These are phyloP conservation scores for Epizoanthus fatuus DNA, from an alignment of 92 coral and sea anemone species.

Conservation along the genomic window DNA sequence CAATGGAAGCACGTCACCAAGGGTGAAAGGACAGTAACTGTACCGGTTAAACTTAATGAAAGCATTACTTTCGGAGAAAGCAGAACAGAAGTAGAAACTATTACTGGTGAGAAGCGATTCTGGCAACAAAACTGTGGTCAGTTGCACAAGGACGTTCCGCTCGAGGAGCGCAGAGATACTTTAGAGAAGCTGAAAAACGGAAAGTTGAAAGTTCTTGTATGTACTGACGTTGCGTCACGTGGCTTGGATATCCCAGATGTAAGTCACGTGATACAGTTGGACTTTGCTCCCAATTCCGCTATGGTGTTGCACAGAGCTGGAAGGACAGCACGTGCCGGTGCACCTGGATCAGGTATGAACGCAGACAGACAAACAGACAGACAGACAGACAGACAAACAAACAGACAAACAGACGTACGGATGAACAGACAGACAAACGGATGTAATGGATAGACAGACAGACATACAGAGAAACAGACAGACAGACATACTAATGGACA, in stretches of 20 bases:
- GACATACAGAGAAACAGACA: not conserved
- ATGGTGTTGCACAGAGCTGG: slow-evolving; percentile 94
- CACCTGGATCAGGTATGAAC: slow-evolving; percentile 80
- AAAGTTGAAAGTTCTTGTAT: slow-evolving; percentile 77
- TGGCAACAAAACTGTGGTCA: slow-evolving; percentile 76
- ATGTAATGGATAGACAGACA: not conserved
- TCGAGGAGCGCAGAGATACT: slow-evolving; percentile 69
- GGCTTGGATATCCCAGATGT: slow-evolving; percentile 93
- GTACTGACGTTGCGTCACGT: slow-evolving; percentile 96
- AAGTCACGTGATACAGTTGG: slow-evolving; percentile 97
- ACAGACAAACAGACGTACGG: not conserved
- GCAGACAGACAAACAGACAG: not conserved
- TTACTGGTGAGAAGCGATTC: slow-evolving; percentile 43
- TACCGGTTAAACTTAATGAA: not conserved
- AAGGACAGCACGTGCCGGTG: slow-evolving; percentile 96
- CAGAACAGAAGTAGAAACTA: not conserved
- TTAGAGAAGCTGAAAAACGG: slow-evolving; percentile 73
- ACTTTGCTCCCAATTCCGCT: slow-evolving; percentile 92
- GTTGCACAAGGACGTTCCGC: slow-evolving; percentile 79
- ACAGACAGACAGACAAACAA: not conserved
- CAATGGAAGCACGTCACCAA: slow-evolving; percentile 25
- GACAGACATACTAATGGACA: not conserved
- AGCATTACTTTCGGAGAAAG: not conserved
- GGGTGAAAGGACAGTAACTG: slow-evolving; percentile 17
- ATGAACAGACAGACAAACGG: not conserved